Evolutionary conservation across 2,888 invertebrate genomes (phyloP).

Genomic region (Patella depressa): DNA sequence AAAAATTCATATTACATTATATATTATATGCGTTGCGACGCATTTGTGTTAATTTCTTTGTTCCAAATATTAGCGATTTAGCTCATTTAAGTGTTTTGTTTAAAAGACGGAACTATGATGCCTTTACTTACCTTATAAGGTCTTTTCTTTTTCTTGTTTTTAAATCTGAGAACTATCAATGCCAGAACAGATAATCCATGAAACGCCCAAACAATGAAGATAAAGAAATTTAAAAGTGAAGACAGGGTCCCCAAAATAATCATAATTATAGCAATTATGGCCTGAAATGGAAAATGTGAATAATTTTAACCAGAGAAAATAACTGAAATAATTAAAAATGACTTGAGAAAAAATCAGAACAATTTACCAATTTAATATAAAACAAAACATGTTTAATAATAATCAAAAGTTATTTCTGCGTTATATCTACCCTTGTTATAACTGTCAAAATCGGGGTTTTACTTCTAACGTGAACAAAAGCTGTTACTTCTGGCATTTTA

Average conservation of each 20-base stretch:
- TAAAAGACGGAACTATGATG: too few species aligned
- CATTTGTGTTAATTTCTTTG: too few species aligned
- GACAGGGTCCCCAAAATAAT: slow-evolving; percentile 33
- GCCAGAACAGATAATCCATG: slow-evolving; percentile 46
- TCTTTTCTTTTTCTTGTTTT: slow-evolving; percentile 40
- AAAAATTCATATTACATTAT: too few species aligned
- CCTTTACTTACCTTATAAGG: slow-evolving; percentile 44
- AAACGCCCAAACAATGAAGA: slow-evolving; percentile 51
- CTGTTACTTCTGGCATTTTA: slow-evolving; percentile 47
- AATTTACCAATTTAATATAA: not conserved
- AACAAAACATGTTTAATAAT: not conserved
- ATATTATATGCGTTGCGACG: too few species aligned
- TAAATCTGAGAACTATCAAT: slow-evolving; percentile 43
- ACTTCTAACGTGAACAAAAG: slow-evolving; percentile 48
- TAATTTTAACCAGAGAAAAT: not conserved
- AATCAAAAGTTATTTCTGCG: not conserved
- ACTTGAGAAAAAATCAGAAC: too few species aligned
- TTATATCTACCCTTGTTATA: slow-evolving; percentile 37
- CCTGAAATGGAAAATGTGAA: slow-evolving; percentile 18
- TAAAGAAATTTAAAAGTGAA: slow-evolving; percentile 44
- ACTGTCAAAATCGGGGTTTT: slow-evolving; percentile 46
- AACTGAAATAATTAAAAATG: too few species aligned
- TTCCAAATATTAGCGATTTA: too few species aligned
- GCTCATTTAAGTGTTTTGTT: too few species aligned
- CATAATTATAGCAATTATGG: slow-evolving; percentile 39